A percentile compares a stretch with the other conserved stretches of the same genome.
Evolutionary conservation across 92 coral and sea anemone species (phyloP).

Genomic region (Blastomussa wellsi): DNA sequence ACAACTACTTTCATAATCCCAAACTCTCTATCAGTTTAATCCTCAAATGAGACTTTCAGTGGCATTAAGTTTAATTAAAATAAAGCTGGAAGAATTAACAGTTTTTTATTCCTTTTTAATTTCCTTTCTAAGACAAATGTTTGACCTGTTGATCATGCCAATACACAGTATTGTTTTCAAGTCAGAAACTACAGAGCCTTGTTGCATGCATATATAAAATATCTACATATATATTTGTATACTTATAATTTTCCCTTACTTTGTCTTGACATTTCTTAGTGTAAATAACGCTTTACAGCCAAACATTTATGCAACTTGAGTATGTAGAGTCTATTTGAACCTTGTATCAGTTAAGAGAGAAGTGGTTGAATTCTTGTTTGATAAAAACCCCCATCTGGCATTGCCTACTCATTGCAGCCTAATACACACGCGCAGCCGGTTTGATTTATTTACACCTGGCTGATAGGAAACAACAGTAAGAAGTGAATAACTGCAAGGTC

Average conservation of each 20-base stretch:
- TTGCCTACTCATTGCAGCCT: background rate
- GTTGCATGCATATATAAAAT: background rate
- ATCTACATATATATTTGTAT: background rate
- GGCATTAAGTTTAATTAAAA: constrained; percentile 6
- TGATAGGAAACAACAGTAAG: background rate
- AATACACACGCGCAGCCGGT: background rate
- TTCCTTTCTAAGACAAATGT: background rate
- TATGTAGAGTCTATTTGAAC: background rate
- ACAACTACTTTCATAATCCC: background rate
- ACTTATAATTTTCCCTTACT: background rate
- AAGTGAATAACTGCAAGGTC: background rate
- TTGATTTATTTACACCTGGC: background rate
- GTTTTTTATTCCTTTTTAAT: background rate
- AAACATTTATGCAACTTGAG: background rate
- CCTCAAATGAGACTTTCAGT: constrained; percentile 22
- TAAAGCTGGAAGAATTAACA: constrained; percentile 22
- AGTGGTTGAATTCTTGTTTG: background rate
- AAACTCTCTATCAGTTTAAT: constrained; percentile 22
- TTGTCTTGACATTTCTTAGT: background rate
- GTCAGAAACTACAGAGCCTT: background rate
- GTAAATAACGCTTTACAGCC: background rate
- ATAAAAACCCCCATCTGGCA: background rate
- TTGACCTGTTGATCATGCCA: background rate
- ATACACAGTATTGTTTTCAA: background rate
- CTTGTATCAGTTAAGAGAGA: constrained; percentile 3